Conservation (phyloP, 2,888 invertebrate species). For the Colletes collaris region DNA sequence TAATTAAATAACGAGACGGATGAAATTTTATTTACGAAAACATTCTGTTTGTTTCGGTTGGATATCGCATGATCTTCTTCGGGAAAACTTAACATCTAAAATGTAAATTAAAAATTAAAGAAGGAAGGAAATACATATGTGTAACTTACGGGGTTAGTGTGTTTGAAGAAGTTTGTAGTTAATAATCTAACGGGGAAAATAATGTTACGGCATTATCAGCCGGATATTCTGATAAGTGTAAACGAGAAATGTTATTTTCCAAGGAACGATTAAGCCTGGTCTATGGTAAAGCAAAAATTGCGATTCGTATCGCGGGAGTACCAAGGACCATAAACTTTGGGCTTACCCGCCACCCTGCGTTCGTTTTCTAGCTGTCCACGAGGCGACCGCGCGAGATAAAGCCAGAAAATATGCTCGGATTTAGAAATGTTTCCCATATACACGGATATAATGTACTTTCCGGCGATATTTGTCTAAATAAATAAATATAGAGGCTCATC, state of each 20-base stretch:
- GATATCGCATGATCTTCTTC: no score
- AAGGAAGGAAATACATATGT: no score
- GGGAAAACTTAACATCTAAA: no score
- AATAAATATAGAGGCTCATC: conserved; percentile 13
- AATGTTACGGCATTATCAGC: not conserved
- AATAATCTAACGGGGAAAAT: not conserved
- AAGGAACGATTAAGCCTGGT: conserved; percentile 20
- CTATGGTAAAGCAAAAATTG: conserved; percentile 38
- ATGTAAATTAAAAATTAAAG: no score
- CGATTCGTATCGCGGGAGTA: conserved; percentile 44
- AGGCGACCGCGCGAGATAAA: conserved; percentile 58
- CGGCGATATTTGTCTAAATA: conserved; percentile 13
- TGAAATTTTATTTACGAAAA: no score
- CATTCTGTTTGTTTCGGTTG: no score
- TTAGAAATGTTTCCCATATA: conserved; percentile 34
- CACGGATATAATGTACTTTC: conserved; percentile 36
- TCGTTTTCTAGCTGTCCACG: conserved; percentile 54
- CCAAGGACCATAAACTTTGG: conserved; percentile 58
- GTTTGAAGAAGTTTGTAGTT: no score
- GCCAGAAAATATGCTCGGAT: conserved; percentile 58
- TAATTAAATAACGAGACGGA: no score
- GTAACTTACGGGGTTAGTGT: no score
- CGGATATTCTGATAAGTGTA: conserved; percentile 11
- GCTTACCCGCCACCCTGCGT: conserved; percentile 51
- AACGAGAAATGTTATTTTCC: conserved; percentile 11